Evolutionary conservation across 2,888 invertebrate genomes (phyloP).

Genomic region (Blastobasis lacticolella): DNA sequence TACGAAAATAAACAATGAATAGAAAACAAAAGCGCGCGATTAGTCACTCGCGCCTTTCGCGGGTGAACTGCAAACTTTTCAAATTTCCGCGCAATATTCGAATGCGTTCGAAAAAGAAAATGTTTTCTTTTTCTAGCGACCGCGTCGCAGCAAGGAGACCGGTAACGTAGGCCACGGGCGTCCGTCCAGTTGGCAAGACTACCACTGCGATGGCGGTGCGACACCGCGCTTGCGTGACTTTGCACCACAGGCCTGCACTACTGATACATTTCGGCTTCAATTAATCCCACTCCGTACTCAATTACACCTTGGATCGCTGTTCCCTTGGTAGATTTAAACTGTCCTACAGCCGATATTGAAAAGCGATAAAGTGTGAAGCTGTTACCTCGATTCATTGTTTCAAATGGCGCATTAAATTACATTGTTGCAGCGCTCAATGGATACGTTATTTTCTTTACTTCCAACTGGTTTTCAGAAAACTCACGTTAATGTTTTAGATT

Average conservation of each 20-base stretch:
- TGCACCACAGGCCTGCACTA: conserved; percentile 59
- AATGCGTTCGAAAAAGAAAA: too few species aligned
- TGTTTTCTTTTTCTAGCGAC: too few species aligned
- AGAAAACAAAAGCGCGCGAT: conserved; percentile 7
- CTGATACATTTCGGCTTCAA: conserved; percentile 70
- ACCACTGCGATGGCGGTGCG: conserved; percentile 52
- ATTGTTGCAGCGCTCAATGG: too few species aligned
- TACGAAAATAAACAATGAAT: conserved; percentile 3
- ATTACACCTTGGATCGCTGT: conserved; percentile 51
- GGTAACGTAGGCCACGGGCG: conserved; percentile 1
- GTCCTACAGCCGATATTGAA: conserved; percentile 13
- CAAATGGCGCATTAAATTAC: too few species aligned
- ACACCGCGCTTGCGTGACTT: conserved; percentile 65
- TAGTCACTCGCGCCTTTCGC: conserved; percentile 3
- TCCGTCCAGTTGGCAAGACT: conserved; percentile 16
- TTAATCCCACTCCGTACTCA: conserved; percentile 64
- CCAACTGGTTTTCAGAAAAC: too few species aligned
- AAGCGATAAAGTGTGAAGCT: conserved; percentile 3
- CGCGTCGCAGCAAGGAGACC: not conserved
- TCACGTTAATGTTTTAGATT: too few species aligned
- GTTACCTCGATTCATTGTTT: too few species aligned
- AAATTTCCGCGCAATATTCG: not conserved
- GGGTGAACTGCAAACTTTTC: conserved; percentile 1
- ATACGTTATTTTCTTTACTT: too few species aligned
- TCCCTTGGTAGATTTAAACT: conserved; percentile 28